Base-by-base conservation (phyloP, 2,797 vertebrate species). In the Lophura swinhoii region DNA sequence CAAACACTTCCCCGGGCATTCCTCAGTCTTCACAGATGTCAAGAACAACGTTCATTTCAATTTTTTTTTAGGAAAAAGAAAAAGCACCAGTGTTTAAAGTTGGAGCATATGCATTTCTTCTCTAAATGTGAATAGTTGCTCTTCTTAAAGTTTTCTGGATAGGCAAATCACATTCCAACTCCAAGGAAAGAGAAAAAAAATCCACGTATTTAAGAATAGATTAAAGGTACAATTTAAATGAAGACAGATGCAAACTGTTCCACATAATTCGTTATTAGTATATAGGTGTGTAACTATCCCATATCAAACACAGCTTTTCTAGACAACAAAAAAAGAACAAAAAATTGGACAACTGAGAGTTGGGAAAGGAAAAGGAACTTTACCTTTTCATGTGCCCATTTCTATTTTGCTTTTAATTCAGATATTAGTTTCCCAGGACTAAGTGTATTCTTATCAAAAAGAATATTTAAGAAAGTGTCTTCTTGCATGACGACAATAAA, bases 1-100 rank as follows among this genome's bases (percentile, higher is more conserved):
- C 23, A 62, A 87, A 51, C 43, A 62, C 8, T 23, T 90, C 17
- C 20, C 44, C 0, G 0, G 43, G n/a, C 2, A 18, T 51, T 20
- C 39, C 46, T 78, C 31, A 20, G 31, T 44, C 66, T 72, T 33
- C 48, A 81, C 49, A 84, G 37, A 78, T 9, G 46, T 0, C 59
- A 22, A 41, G 86, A 72, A 76, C 7, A 33, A 2, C 10, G 15
- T 7, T 24, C 5, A 48, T 70, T 84, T 81, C 11, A 56, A 73
- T 18, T 18, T 71, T 35, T 83, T 17, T 68, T 66, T 3, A 20
- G 24, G 20, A 13, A 43, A 62, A 77, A 95, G 44, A 59, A 75
- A 95, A 69, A 70, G 2, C 8, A 71, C 8, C 14, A 31, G 6
- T 16, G 24, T 56, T 68, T 80, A 56, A 93, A 86, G 22, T 43